Evolutionary conservation across 2,113 vertebrate species (phyloP), one percentile per base, ranked within the genome.

Genomic region (Centropus unirufus): DNA sequence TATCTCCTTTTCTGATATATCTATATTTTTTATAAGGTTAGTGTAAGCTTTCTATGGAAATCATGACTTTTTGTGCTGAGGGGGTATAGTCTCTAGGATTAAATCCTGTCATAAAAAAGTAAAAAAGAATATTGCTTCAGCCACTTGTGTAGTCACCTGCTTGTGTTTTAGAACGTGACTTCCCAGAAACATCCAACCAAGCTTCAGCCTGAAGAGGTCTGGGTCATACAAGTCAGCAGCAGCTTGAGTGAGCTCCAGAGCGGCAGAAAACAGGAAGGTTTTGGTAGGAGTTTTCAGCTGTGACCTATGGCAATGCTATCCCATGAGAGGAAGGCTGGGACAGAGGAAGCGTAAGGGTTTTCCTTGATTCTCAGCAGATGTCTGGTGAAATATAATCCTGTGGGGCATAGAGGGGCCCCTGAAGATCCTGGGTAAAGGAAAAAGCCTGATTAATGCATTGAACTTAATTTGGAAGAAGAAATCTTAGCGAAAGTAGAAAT

Each of bases 331-430:
- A 72, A 88, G 58, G 9, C 49, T 83, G 19, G 14, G 54, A n/a
- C 3, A 2, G 69, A 62, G 54, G 70, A 94, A 91, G 30, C 49
- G 44, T 47, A 64, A 92, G 46, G 19, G 11, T 79, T 92, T 89
- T 68, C 39, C 57, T 73, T 88, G 70, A 79, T 78, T 87, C 42
- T 83, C 26, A 52, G 59, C 63, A 96, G 82, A 92, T 94, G 90
- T 62, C 67, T 92, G 68, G 58, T 90, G 92, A 94, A 96, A 96
- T 83, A 57, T 17, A 93, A 95, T 90, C 40, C 67, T 61, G 15
- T 14, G 66, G 21, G 36, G 44, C 76, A 36, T 8, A 61, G 21
- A 78, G 14, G 39, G 78, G 18, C 26, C 84, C 32, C 90, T 39
- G 40, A 75, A 87, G 55, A 83, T 61, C 58, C 68, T 27, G 17